These are phyloP conservation scores for Pogona vitticeps DNA, from an alignment of 2,113 vertebrate genomes.

Conservation along the genomic window DNA sequence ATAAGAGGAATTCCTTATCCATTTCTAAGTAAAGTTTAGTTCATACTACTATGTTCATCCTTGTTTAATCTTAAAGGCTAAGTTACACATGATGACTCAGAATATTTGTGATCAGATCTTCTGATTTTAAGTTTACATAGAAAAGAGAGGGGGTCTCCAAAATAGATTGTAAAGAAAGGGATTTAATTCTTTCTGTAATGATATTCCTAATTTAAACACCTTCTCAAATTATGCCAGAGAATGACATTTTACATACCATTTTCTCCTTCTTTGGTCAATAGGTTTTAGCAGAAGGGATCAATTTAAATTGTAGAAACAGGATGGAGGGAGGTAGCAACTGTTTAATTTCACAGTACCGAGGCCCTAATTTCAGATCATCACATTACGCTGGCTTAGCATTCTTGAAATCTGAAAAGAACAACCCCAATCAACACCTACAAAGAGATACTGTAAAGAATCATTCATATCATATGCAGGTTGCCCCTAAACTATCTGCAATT, in stretches of 20 bases:
- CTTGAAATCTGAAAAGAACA: neutral
- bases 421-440: too few species aligned
- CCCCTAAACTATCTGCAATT: neutral
- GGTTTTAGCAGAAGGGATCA: neutral
- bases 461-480: neutral
- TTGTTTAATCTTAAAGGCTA: neutral
- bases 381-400: neutral
- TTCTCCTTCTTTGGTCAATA: neutral
- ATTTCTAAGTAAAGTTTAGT: neutral
- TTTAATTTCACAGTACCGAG: too few species aligned
- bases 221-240: neutral
- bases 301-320: neutral
- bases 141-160: neutral
- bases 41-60: neutral
- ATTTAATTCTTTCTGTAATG: neutral
- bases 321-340: too few species aligned
- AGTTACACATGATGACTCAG: neutral
- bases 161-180: neutral
- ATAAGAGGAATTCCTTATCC: neutral
- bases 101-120: neutral
- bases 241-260: neutral
- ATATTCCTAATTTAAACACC: neutral
- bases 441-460: too few species aligned
- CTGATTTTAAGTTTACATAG: neutral
- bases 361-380: neutral